Percentiles rank a stretch among this genome's conserved stretches.
Evolutionary conservation across 2,888 invertebrate genomes (phyloP).

Genomic region (Catocala sponsa): DNA sequence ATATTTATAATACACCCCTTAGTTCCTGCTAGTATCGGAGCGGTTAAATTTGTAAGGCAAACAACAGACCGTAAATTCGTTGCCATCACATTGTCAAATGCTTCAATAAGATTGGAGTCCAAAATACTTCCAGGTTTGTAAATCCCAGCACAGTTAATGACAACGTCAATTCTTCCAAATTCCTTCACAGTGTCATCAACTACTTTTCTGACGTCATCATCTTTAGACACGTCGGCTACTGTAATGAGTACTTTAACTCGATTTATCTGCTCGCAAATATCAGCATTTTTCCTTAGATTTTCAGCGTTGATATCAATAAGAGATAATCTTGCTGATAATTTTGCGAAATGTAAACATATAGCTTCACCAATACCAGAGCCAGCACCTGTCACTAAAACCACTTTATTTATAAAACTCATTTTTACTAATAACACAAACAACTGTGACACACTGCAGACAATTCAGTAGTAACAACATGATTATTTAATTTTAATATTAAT

Average conservation of each 20-base stretch:
- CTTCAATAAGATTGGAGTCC: conserved; percentile 49
- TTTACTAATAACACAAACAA: conserved; percentile 16
- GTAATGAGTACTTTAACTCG: conserved; percentile 56
- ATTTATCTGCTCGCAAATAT: conserved; percentile 52
- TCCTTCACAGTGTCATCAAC: conserved; percentile 51
- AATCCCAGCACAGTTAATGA: conserved; percentile 63
- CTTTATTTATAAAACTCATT: conserved; percentile 64
- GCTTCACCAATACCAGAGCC: conserved; percentile 64
- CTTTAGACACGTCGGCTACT: conserved; percentile 55
- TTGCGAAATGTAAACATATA: conserved; percentile 59
- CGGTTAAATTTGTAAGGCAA: conserved; percentile 50
- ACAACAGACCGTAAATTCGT: conserved; percentile 61
- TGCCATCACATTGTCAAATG: conserved; percentile 56
- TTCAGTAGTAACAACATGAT: conserved; percentile 8
- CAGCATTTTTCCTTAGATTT: conserved; percentile 50
- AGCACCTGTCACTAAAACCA: conserved; percentile 63
- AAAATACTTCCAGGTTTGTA: conserved; percentile 41
- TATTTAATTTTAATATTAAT: conserved; percentile 10
- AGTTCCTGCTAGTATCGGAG: conserved; percentile 48
- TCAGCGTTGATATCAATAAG: conserved; percentile 56
- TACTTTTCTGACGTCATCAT: conserved; percentile 51
- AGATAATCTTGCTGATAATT: conserved; percentile 59
- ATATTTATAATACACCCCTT: conserved; percentile 64
- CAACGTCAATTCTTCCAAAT: conserved; percentile 58
- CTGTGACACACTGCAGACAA: conserved; percentile 1